Base-by-base conservation (phyloP, 1,140 invertebrate genomes). In the Heliconius nattereri region DNA sequence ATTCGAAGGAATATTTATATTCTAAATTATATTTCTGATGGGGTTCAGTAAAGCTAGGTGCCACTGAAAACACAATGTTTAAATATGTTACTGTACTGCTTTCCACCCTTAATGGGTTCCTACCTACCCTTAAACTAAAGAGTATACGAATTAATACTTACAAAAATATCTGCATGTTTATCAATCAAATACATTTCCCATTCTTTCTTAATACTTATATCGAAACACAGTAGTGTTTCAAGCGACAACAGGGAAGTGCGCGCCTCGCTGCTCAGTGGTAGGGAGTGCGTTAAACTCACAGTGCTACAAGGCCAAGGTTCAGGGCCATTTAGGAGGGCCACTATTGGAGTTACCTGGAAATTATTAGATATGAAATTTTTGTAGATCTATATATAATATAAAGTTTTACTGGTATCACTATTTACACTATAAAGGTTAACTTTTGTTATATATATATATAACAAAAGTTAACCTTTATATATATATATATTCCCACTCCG, bases 291-390 rank as follows among this genome's bases (percentile, higher is more conserved):
- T 7, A 94, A 66, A 40, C 91, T 92, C 0, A 26, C 66, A 9
- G 86, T 86, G 26, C 11, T n/a, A 72, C 94, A 95, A 0, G 94
- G 94, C 94, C 94, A 95, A 0, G 89, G 86, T 2, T 87, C 84
- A 0, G 83, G 60, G 60, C 9, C 81, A 79, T 93, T 93, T 66
- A 95, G 78, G 7, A 91, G 20, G 7, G 78, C 49, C 35, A 93
- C 89, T 79, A 94, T 87, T 78, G 87, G 83, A 52, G 82, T 78
- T 74, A 94, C 73, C 93, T 95, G 82, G 8, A 23, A 66, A 8
- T 66, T 66, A 9, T 13, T 66, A 29, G 8, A 66, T 26, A n/a
- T 66, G n/a, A n/a, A 9, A 66, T n/a, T 66, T 29, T 16, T 29
- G 5, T 26, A 26, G 23, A 66, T 66, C n/a, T 52, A 52, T 52